Evolutionary conservation across 2,797 vertebrate genomes (phyloP).

Genomic region (Acanthurus lineatus): DNA sequence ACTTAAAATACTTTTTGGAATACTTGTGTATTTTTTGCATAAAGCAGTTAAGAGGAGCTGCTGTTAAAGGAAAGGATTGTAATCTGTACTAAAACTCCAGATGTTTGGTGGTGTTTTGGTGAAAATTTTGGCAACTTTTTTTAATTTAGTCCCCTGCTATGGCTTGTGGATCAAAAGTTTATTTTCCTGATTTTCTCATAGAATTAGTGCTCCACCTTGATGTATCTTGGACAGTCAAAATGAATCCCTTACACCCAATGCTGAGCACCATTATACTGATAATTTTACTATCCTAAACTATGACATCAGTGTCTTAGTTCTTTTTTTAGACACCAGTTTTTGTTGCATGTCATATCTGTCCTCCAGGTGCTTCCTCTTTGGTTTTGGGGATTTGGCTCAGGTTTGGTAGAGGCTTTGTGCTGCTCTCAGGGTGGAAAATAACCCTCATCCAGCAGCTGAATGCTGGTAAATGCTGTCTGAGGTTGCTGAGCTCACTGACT

Average conservation of each 20-base stretch:
- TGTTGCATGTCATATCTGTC: background rate
- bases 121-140: background rate
- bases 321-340: background rate
- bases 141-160: no score
- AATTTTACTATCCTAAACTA: background rate
- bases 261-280: background rate
- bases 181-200: background rate
- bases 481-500: background rate
- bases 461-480: slow-evolving; percentile 6
- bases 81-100: background rate
- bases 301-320: background rate
- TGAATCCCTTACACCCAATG: background rate
- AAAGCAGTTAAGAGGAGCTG: background rate
- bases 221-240: background rate
- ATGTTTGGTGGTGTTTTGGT: background rate
- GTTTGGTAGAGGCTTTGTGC: background rate
- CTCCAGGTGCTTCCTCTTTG: slow-evolving; percentile 29
- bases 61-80: background rate
- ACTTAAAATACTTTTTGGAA: no score
- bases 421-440: background rate
- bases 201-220: background rate
- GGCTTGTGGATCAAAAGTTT: no score
- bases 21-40: no score
- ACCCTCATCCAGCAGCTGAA: background rate
- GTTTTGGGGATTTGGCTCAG: background rate